Conservation (phyloP, 2,113 vertebrate genomes). For the Archocentrus centrarchus region DNA sequence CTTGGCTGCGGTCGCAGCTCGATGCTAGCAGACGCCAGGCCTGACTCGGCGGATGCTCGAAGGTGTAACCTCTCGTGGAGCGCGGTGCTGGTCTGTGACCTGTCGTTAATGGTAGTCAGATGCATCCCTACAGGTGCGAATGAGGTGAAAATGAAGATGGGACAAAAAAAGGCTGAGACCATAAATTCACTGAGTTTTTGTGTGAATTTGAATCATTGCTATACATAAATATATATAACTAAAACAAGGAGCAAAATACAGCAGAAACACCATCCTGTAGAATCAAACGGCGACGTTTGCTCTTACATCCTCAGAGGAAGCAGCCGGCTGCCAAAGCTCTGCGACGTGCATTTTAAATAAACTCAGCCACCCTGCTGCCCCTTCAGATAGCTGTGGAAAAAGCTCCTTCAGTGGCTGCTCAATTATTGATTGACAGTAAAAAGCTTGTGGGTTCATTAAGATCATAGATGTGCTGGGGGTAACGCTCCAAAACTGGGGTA, state of each 20-base stretch:
- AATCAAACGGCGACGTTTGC: slow-evolving; percentile 14
- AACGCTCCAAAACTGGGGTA: slow-evolving; percentile 73
- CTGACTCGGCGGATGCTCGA: slow-evolving; percentile 72
- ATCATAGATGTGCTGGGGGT: slow-evolving; percentile 76
- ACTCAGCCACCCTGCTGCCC: slow-evolving; percentile 57
- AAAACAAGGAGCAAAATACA: not conserved
- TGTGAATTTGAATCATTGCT: not conserved
- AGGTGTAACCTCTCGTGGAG: slow-evolving; percentile 62
- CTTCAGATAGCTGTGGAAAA: slow-evolving; percentile 69
- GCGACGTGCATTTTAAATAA: slow-evolving; percentile 41
- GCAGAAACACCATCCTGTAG: not conserved
- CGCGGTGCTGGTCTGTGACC: slow-evolving; percentile 70
- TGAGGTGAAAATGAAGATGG: slow-evolving; percentile 83
- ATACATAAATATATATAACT: too few relatives aligned
- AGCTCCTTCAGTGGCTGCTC: slow-evolving; percentile 71
- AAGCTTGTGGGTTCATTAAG: slow-evolving; percentile 79
- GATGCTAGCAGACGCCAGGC: slow-evolving; percentile 38
- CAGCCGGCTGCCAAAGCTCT: slow-evolving; percentile 36
- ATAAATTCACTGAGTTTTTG: slow-evolving; percentile 33
- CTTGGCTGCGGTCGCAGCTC: too few relatives aligned
- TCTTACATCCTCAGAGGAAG: not conserved
- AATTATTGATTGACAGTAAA: slow-evolving; percentile 81
- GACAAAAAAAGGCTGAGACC: slow-evolving; percentile 79
- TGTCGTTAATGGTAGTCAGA: slow-evolving; percentile 80
- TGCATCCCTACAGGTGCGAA: slow-evolving; percentile 75